Base-by-base conservation (phyloP, 2,113 vertebrate species). In the Heterochromis multidens region DNA sequence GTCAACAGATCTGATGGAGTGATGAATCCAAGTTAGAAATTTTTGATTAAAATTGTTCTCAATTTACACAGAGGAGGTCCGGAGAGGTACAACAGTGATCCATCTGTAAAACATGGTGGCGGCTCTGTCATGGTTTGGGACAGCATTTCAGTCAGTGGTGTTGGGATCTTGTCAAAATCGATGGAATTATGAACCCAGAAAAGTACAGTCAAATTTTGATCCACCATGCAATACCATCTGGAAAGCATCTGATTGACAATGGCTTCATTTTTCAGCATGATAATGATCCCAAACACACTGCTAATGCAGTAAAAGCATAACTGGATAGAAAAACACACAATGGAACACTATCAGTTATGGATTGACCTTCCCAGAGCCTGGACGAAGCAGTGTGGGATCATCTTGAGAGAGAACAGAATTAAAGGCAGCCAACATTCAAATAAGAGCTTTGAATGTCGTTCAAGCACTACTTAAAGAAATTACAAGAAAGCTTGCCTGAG, bases 51-150 rank as follows among this genome's bases (percentile, higher is more conserved):
- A 65, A 37, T 65, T 27, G 6, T 8, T 65, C 3, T 65, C 33
- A 65, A 65, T 23, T 37, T 0, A 65, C 61, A 65, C 37, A 12
- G 35, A 0, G n/a, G n/a, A n/a, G n/a, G n/a, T n/a, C n/a, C n/a
- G n/a, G n/a, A 40, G 62, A 65, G 63, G 43, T 10, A 43, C n/a
- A 67, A 17, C 7, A 27, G 23, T 17, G 14, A 27, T 70, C 0
- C 63, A 67, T 43, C n/a, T 67, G 37, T 67, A 70, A 46, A 70
- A 46, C 63, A 46, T 1, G 14, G 8, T 46, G 63, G 63, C 5
- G 8, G 14, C 37, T 27, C 25, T 70, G 14, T 27, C 37, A 70
- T 70, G 63, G 37, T 70, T 70, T 70, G 37, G 37, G 37, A 37
- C 5, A 43, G 37, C 37, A 70, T 70, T 70, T 70, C 23, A 70